Conservation (phyloP, 2,888 invertebrate species). For the Synergus itoensis region DNA sequence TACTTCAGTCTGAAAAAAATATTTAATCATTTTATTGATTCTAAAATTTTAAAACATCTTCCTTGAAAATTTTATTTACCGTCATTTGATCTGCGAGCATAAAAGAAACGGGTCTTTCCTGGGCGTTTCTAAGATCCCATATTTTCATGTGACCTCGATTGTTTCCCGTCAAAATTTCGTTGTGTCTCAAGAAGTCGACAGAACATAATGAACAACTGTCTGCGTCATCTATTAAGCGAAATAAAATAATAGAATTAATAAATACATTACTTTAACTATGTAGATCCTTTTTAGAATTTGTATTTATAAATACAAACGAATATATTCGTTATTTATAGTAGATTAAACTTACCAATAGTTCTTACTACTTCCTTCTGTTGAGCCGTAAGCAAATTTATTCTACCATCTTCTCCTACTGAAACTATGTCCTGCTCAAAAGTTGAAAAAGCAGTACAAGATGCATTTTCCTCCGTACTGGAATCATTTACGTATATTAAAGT, state of each 20-base stretch:
- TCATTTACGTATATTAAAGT: slow-evolving; percentile 9
- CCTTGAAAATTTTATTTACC: slow-evolving; percentile 58
- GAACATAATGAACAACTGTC: slow-evolving; percentile 91
- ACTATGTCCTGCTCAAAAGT: slow-evolving; percentile 88
- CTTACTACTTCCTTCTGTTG: slow-evolving; percentile 78
- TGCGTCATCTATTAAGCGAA: slow-evolving; percentile 81
- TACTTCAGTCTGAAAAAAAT: slow-evolving; percentile 81
- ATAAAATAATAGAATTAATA: slow-evolving; percentile 40
- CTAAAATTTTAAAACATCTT: slow-evolving; percentile 30
- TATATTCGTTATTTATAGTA: not conserved
- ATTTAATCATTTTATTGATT: slow-evolving; percentile 41
- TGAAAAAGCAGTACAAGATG: slow-evolving; percentile 88
- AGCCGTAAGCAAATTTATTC: slow-evolving; percentile 81
- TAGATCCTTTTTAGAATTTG: not conserved
- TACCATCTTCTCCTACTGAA: slow-evolving; percentile 92
- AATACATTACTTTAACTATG: not conserved
- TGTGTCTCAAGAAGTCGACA: slow-evolving; percentile 86
- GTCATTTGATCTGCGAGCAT: slow-evolving; percentile 84
- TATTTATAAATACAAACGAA: not conserved
- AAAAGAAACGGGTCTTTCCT: slow-evolving; percentile 85
- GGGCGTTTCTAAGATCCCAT: slow-evolving; percentile 87
- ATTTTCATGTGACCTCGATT: slow-evolving; percentile 94
- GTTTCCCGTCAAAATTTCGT: slow-evolving; percentile 90
- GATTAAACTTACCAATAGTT: slow-evolving; percentile 78
- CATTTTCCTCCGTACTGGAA: slow-evolving; percentile 75